Base-by-base conservation (phyloP, 2,888 invertebrate genomes). In the Miltochrista miniata region DNA sequence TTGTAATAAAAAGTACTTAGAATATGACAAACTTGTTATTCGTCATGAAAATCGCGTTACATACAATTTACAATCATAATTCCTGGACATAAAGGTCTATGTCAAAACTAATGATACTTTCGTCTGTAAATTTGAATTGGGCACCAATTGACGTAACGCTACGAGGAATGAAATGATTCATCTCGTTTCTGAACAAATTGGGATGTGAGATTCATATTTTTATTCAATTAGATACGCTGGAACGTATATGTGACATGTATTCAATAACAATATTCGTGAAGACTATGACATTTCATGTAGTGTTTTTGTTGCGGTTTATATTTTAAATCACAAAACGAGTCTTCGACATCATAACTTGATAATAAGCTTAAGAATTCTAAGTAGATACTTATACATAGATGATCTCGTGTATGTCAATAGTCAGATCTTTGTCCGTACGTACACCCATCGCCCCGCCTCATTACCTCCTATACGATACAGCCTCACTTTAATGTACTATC, bases 381-480 rank as follows among this genome's bases (percentile, higher is more conserved):
- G 71, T 71, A 75, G 76, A 75, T 78, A 72, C 67, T 71, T 77
- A 68, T 70, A 70, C 62, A 70, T 64, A 68, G 68, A 68, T 68
- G 62, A 72, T 70, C 73, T 73, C 68, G 73, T 74, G 73, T 76
- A 72, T 84, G 82, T 84, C 81, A 85, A 82, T 84, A 83, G 79
- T 79, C 72, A 78, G 80, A 83, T 85, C 83, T 85, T 82, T 79
- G 84, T 81, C 76, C 76, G 81, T 80, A 78, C 79, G 75, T 86
- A 88, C 83, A 82, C 82, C 86, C 86, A 86, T 82, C 68, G 87
- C 87, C 85, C 87, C 88, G 89, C 90, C 89, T 89, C 81, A 85
- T 86, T 83, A 81, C 85, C 86, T 87, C 87, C 81, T 82, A 83
- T 77, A 73, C 81, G 83, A 83, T 83, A 81, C 81, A 79, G 74